Conservation (phyloP, 2,888 invertebrate species). For the Drosophila melanosoma region DNA sequence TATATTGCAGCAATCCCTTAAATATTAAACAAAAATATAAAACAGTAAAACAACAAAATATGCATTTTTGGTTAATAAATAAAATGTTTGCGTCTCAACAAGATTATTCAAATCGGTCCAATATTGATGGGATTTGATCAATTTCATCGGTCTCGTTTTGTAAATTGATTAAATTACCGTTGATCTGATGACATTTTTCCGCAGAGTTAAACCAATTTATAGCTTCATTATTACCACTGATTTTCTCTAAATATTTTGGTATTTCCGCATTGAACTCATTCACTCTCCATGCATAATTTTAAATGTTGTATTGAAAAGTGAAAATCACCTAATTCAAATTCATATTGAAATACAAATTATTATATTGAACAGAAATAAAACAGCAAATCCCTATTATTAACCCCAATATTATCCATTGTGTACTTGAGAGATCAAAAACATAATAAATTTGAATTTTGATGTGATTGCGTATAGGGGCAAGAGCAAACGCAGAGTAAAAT, state of each 20-base stretch:
- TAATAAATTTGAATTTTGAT: conserved; percentile 1
- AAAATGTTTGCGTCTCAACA: fast-evolving
- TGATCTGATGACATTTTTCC: conserved; percentile 14
- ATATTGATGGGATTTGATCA: conserved; percentile 3
- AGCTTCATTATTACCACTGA: background rate
- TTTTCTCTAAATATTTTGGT: conserved; percentile 15
- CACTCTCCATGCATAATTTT: background rate
- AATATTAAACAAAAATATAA: conserved; percentile 26
- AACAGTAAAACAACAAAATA: conserved; percentile 1
- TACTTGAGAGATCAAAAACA: conserved; percentile 2
- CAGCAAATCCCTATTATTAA: background rate
- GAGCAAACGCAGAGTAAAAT: background rate
- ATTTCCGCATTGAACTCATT: conserved; percentile 4
- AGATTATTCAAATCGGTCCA: conserved; percentile 52
- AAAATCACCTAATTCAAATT: background rate
- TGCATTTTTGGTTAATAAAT: conserved; percentile 30
- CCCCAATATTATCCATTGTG: conserved; percentile 18
- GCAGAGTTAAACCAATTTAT: conserved; percentile 43
- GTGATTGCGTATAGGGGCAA: background rate
- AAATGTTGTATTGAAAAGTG: background rate
- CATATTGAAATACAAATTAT: background rate
- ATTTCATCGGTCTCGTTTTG: background rate
- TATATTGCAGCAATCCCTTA: background rate
- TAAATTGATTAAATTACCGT: conserved; percentile 34
- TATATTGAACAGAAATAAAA: background rate